Base-by-base conservation (phyloP, 2,797 vertebrate species). In the Ptychadena robeensis region DNA sequence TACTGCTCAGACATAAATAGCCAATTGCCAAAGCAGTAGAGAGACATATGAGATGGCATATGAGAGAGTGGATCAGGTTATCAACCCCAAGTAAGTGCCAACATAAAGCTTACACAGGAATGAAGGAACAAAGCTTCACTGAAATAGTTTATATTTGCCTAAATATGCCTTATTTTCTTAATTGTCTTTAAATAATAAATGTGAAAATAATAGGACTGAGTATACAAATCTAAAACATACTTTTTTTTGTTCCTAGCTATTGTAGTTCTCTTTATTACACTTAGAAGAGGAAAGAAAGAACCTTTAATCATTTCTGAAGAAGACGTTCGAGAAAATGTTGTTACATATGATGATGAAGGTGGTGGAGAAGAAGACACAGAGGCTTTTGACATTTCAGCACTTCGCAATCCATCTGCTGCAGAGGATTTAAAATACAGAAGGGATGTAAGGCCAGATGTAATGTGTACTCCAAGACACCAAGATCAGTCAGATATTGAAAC, bases 321-420 rank as follows among this genome's bases (percentile, higher is more conserved):
- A 90, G 98, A 99, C 0, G 92, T 99, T 14, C 89, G 98, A 27
- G 98, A 99, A 91, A 99, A 98, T 0, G 96, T 99, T 73, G 98
- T 99, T 53, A 98, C 97, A 2, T 99, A 99, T 0, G 98, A 99
- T 0, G 98, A 99, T 0, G 98, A 99, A 86, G 98, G 98, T 0
- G 98, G 98, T 0, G 98, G 98, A 1, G 98, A 99, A 89, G 97
- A 98, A 86, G 98, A 99, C 91, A 99, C 98, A 0, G 98, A 99
- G 87, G 98, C 98, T 34, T 99, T 99, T 28, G 98, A 99, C 91
- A 99, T 99, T 87, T 95, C 96, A 6, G 97, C 98, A 3, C 90
- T 99, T 14, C 91, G 98, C 9, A 99, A 99, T 84, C 98, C 97
- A 0, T 94, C 96, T 0, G 97, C 95, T 0, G 97, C 96, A 0